A percentile compares a stretch with the other conserved stretches of the same genome.
phyloP scores from a whole-genome alignment of 1,140 invertebrate species.

The Arion vulgaris region DNA sequence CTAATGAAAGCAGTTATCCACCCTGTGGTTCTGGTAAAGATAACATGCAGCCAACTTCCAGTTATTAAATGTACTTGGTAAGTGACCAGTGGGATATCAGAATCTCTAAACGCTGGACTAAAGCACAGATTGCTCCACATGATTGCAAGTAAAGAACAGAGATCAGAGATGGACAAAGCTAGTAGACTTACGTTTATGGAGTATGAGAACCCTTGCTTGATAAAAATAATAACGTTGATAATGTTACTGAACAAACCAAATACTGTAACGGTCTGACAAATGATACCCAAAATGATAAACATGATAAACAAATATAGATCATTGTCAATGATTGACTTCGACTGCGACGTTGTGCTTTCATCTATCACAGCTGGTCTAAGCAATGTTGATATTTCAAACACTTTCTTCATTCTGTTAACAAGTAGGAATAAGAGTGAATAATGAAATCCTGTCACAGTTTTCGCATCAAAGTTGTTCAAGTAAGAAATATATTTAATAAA shows the following conservation, averaged over 20 bases:
- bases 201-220: neutral
- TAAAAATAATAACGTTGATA: neutral
- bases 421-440: neutral
- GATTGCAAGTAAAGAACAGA: neutral
- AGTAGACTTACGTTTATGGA: neutral
- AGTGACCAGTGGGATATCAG: neutral
- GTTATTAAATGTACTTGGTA: neutral
- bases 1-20: conserved; percentile 30
- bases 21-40: conserved; percentile 1
- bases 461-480: too few relatives aligned
- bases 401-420: neutral
- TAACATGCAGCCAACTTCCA: neutral
- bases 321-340: neutral
- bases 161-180: neutral
- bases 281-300: neutral
- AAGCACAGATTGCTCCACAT: too few relatives aligned
- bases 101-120: neutral
- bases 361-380: neutral
- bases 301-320: neutral
- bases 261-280: neutral
- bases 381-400: neutral
- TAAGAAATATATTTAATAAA: too few relatives aligned
- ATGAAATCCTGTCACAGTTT: too few relatives aligned
- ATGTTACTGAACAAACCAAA: neutral
- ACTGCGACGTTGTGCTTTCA: too few relatives aligned